Base-by-base conservation (phyloP, 2,888 invertebrate species). In the Patella ulyssiponensis region DNA sequence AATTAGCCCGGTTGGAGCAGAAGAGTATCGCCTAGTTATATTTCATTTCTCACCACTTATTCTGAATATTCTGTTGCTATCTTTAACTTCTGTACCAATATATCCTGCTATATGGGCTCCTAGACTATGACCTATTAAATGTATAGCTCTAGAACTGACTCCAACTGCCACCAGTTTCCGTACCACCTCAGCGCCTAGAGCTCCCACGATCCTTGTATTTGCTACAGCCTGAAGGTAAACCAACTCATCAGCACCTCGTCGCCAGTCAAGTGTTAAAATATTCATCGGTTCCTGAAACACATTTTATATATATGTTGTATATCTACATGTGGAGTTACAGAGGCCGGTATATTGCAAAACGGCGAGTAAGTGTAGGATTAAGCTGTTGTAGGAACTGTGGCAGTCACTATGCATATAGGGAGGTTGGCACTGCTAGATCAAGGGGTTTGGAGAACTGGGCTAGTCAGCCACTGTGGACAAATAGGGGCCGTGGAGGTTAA, bases 41-140 rank as follows among this genome's bases (percentile, higher is more conserved):
- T 44, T 44, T 23, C 33, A 69, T 3, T 23, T 56, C 73, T 70
- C 80, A 89, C 91, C 91, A 52, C 90, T 89, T 44, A 92, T 90
- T 73, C 91, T 81, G 3, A 90, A 90, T n/a, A 92, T 82, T 52
- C 85, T 85, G 11, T 77, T 78, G 9, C 88, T 69, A 53, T 82
- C 93, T 89, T 95, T 94, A 33, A 33, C 71, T 33, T 20, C n/a
- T 1, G 27, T 27, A 9, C 96, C 97, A 0, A 96, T 96, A 89
- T 97, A 97, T 23, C 96, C 96, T 1, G 96, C 96, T 0, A 96
- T 95, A 88, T 97, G 97, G 0, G 96, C 95, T 2, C 97, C 97
- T 79, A 97, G 93, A 80, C 96, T 96, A 92, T 97, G 97, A 0
- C 97, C 97, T 81, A 97, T 95, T 20, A 88, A 80, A 76, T 88